Base-by-base conservation (phyloP, 2,888 invertebrate species). In the Augiades crinisus region DNA sequence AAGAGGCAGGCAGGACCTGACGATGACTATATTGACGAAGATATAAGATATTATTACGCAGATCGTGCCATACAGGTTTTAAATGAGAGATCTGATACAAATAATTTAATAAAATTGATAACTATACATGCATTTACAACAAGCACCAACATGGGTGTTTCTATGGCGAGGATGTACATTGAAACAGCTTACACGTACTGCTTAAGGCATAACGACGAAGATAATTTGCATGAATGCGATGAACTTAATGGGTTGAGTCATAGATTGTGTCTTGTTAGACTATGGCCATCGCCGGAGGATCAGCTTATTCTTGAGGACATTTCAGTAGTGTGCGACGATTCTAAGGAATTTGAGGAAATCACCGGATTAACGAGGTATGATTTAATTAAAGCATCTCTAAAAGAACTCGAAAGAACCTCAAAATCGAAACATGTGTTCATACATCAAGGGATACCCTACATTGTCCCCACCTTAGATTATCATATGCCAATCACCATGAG, bases 131-230 rank as follows among this genome's bases (percentile, higher is more conserved):
- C 72, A 6, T 58, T 68, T 41, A 68, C 75, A 57, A 70, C 50
- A 14, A 72, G 65, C 55, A 53, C 64, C 1, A 78, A 75, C 34
- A 81, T 81, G 79, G 68, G 70, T 14, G 66, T 69, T 1, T 60
- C 61, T 10, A 67, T 75, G 55, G 63, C 81, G 3, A 70, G 75
- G 56, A 76, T 86, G 79, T 85, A 73, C 54, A 67, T 86, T 21
- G 85, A 85, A 70, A 64, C 72, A 12, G 81, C 78, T 1, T 69
- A 70, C 47, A 83, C 86, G 8, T 83, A 59, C 53, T 85, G 85
- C 53, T 57, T 84, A 56, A 67, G 73, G 7, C 65, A 68, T 27
- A 62, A 72, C 37, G 65, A 63, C 36, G 66, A 68, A 31, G 44
- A 51, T 5, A 65, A 72, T 43, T 51, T 82, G 6, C 13, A 57